These are phyloP conservation scores for Biston betularia DNA, from an alignment of 2,888 invertebrate genomes.

Conservation along the genomic window DNA sequence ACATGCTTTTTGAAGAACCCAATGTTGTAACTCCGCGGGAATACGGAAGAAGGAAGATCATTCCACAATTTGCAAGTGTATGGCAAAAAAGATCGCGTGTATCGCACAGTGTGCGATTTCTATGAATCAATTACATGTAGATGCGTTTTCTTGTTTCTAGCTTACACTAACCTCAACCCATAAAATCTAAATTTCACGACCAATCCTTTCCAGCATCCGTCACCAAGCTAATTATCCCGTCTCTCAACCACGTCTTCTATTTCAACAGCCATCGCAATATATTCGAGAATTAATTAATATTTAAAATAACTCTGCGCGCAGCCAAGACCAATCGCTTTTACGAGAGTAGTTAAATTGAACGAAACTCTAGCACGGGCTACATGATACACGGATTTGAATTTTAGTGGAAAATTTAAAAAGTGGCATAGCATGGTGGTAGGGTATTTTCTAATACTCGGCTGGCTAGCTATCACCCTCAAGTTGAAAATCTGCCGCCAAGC, in stretches of 20 bases:
- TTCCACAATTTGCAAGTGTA: too few species aligned
- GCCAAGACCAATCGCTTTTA: conserved; percentile 40
- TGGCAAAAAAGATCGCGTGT: too few species aligned
- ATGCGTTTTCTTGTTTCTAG: background rate
- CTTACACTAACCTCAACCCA: background rate
- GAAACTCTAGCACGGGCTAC: conserved; percentile 3
- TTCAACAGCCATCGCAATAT: conserved; percentile 18
- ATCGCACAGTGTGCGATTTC: too few species aligned
- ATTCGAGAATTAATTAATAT: conserved; percentile 37
- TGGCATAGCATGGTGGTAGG: too few species aligned
- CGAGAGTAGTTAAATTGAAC: conserved; percentile 30
- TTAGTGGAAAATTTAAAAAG: conserved; percentile 3
- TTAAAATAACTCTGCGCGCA: conserved; percentile 31
- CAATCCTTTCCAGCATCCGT: conserved; percentile 12
- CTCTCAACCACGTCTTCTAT: conserved; percentile 15
- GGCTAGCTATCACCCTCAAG: too few species aligned
- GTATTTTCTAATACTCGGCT: too few species aligned
- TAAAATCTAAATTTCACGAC: conserved; percentile 9
- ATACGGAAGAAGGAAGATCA: too few species aligned
- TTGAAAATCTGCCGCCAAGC: too few species aligned
- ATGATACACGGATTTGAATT: conserved; percentile 1
- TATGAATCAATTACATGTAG: too few species aligned
- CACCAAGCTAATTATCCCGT: conserved; percentile 25
- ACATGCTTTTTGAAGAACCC: too few species aligned
- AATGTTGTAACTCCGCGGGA: too few species aligned